These are phyloP conservation scores for Phocoena sinus DNA, from an alignment of 2,113 vertebrate genomes.

Conservation along the genomic window DNA sequence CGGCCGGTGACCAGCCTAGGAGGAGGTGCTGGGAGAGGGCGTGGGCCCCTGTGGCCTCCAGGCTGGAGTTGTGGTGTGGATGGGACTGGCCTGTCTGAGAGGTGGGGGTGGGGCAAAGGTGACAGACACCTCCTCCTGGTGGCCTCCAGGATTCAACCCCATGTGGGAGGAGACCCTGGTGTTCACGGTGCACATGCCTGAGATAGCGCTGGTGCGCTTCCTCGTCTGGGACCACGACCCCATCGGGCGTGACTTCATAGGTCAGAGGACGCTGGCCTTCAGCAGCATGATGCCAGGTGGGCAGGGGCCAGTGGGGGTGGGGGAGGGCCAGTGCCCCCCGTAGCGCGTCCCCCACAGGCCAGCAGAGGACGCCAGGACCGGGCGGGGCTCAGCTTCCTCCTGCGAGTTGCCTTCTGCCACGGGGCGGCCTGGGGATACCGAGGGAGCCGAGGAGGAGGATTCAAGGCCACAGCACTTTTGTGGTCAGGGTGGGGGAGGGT, in stretches of 20 bases:
- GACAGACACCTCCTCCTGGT: background rate
- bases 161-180: conserved; percentile 99
- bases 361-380: background rate
- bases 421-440: background rate
- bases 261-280: conserved; percentile 95
- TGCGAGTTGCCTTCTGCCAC: background rate
- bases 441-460: background rate
- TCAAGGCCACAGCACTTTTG: rapidly evolving
- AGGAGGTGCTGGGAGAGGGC: background rate
- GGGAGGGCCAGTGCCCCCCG: background rate
- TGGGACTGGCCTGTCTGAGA: background rate
- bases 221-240: conserved; percentile 99
- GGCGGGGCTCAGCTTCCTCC: background rate
- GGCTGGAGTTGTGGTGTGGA: background rate
- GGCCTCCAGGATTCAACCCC: conserved; percentile 91
- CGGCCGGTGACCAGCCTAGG: rapidly evolving
- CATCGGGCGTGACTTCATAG: conserved; percentile 97
- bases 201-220: conserved; percentile 92
- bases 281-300: conserved; percentile 96
- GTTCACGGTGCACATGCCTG: conserved; percentile 94
- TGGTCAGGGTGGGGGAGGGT: background rate
- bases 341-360: background rate
- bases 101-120: background rate
- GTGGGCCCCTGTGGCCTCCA: background rate
- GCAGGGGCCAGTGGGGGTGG: background rate